These are phyloP conservation scores for Stigmatopora nigra DNA, from an alignment of 2,113 vertebrate genomes.

Conservation along the genomic window DNA sequence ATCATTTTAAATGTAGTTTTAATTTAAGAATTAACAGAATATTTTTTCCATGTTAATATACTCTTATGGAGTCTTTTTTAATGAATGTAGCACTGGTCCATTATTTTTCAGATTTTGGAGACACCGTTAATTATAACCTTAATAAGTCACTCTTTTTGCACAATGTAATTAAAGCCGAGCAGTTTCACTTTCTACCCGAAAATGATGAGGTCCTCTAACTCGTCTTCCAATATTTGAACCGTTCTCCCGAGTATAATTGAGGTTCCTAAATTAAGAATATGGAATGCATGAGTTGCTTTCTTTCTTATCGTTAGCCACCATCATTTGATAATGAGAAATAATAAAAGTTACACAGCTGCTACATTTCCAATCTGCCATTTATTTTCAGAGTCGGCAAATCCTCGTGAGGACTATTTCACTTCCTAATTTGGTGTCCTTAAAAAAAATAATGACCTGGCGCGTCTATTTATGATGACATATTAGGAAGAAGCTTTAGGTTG, in stretches of 20 bases:
- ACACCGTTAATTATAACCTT: background rate
- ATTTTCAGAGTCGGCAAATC: conserved; percentile 11
- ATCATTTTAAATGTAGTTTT: background rate
- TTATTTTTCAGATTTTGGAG: background rate
- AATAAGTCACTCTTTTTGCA: background rate
- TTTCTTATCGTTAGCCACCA: conserved; percentile 36
- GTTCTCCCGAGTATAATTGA: conserved; percentile 28
- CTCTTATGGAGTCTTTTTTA: background rate
- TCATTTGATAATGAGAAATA: conserved; percentile 38
- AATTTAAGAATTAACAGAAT: background rate
- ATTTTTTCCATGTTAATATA: background rate
- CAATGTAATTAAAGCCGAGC: conserved; percentile 8
- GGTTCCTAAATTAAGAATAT: conserved; percentile 32
- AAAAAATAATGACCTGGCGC: background rate
- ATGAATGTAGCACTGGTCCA: background rate
- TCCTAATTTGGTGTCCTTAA: background rate
- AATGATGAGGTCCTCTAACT: conserved; percentile 15
- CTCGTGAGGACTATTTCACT: conserved; percentile 2
- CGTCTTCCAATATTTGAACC: conserved; percentile 29
- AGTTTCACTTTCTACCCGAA: conserved; percentile 20
- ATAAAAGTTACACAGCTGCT: conserved; percentile 28
- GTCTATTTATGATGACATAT: background rate
- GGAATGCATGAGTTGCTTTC: conserved; percentile 35
- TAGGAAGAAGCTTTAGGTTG: background rate
- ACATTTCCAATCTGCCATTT: background rate